Conservation (phyloP, 1,140 invertebrate genomes). For the Lasioglossum baleicum region DNA sequence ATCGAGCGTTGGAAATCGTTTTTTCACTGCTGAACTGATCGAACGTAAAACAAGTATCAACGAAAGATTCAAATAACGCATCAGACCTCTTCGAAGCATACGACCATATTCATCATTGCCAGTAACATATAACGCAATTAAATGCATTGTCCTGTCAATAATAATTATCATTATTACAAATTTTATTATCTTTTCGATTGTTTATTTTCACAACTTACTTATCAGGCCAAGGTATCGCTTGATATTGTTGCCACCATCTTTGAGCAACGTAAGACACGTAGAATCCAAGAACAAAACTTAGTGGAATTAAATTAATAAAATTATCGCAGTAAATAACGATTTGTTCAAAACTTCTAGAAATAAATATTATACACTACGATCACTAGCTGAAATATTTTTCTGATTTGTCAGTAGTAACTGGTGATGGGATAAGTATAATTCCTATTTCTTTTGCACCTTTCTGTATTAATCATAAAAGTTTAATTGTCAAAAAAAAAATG, state of each 20-base stretch:
- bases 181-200: too few relatives aligned
- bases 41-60: slow-evolving; percentile 85
- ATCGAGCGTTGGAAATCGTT: slow-evolving; percentile 87
- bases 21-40: slow-evolving; percentile 88
- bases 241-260: slow-evolving; percentile 88
- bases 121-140: slow-evolving; percentile 83
- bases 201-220: slow-evolving; percentile 78
- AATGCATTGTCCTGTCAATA: slow-evolving; percentile 85
- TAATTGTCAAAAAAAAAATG: too few relatives aligned
- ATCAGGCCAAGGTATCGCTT: slow-evolving; percentile 87
- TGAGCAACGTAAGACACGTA: slow-evolving; percentile 87
- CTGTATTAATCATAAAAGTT: too few relatives aligned
- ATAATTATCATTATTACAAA: too few relatives aligned
- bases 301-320: slow-evolving; percentile 84
- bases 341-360: slow-evolving; percentile 83
- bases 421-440: too few relatives aligned
- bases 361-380: not conserved
- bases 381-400: too few relatives aligned
- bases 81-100: slow-evolving; percentile 83
- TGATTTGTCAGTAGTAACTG: not conserved
- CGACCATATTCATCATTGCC: slow-evolving; percentile 83
- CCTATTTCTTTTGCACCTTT: too few relatives aligned
- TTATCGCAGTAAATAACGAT: slow-evolving; percentile 84
- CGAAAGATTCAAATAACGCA: slow-evolving; percentile 85
- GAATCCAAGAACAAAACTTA: slow-evolving; percentile 88